Base-by-base conservation (phyloP, 2,888 invertebrate genomes). In the Amorpha juglandis region DNA sequence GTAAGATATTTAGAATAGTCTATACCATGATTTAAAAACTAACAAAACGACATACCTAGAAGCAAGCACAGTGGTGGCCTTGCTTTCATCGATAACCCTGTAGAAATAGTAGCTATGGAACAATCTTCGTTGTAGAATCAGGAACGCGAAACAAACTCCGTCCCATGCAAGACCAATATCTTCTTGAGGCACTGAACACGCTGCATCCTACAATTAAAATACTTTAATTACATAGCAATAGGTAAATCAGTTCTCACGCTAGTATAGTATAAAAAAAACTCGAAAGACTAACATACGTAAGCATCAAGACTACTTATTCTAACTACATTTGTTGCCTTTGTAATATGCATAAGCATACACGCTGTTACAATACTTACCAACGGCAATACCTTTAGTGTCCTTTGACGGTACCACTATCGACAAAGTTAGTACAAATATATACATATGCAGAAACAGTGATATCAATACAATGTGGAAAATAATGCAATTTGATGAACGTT, bases 81-180 rank as follows among this genome's bases (percentile, higher is more conserved):
- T 97, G 62, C 98, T 97, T 85, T 99, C 99, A 82, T 98, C 97
- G 47, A 99, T 97, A 71, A 99, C 97, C 87, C 99, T 98, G 83
- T 98, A 97, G 94, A 99, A 99, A 90, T 99, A 99, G 89, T 98
- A 98, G 74, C 98, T 98, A 79, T 97, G 96, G 92, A 99, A 99
- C 65, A 99, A 95, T 72, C 99, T 94, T 76, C 97, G 94, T 88
- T 99, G 99, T 68, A 99, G 93, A 65, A 99, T 94, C 9, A 99
- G 95, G 86, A 99, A 98, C 0, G 96, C 97, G 84, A 99, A 99
- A 83, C 99, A 99, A 55, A 98, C 94, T 2, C 97, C 97, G 84
- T 99, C 99, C 98, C 99, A 99, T 6, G 97, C 96, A 71, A 99
- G 94, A 0, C 98, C 98, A 50, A 98, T 96, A 81, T 98, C 97